Evolutionary conservation across 2,888 invertebrate genomes (phyloP).

Genomic region (Osmoderma eremita): DNA sequence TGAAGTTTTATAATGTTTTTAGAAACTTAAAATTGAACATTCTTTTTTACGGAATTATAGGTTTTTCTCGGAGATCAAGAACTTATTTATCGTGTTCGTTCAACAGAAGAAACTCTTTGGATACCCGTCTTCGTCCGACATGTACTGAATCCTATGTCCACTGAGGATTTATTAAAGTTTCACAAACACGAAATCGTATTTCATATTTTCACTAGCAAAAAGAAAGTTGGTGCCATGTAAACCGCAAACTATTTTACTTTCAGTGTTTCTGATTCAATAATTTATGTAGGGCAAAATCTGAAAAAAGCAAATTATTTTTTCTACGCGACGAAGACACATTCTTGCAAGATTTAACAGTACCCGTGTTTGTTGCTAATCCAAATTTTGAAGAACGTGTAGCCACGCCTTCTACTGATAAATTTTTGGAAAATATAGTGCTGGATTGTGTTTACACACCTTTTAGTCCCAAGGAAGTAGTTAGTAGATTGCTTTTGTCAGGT

Average conservation of each 20-base stretch:
- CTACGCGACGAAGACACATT: conserved; percentile 44
- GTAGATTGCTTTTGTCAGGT: conserved; percentile 30
- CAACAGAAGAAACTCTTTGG: conserved; percentile 44
- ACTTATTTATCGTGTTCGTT: conserved; percentile 40
- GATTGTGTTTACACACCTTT: conserved; percentile 42
- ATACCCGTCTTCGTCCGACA: conserved; percentile 43
- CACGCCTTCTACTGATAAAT: not conserved
- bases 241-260: not conserved
- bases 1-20: conserved; percentile 27
- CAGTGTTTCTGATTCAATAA: no score
- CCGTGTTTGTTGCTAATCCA: conserved; percentile 45
- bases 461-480: conserved; percentile 37
- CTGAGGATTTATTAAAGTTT: conserved; percentile 41
- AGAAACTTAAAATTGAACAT: not conserved
- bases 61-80: conserved; percentile 44
- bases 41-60: conserved; percentile 21
- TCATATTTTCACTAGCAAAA: conserved; percentile 43
- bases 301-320: conserved; percentile 46
- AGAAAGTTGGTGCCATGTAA: conserved; percentile 47
- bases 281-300: conserved; percentile 47
- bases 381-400: conserved; percentile 33
- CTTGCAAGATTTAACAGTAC: conserved; percentile 38
- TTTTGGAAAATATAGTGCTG: conserved; percentile 39
- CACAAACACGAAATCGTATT: conserved; percentile 44
- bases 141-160: conserved; percentile 37